phyloP scores from a whole-genome alignment of 2,888 invertebrate species.

The Cephonodes hylas region DNA sequence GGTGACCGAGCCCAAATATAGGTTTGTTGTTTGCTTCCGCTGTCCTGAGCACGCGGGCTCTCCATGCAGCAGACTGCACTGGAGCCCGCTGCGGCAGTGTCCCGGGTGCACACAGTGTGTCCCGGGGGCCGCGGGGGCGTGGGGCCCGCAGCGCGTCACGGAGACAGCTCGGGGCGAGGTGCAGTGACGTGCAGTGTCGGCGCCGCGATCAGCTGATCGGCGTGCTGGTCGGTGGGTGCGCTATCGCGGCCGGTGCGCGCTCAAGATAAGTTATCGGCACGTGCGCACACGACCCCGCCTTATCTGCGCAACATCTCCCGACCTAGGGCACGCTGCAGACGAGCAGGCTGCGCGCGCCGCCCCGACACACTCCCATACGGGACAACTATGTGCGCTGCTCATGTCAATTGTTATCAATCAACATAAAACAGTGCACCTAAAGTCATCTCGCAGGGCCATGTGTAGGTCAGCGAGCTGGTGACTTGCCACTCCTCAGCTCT shows the following conservation, averaged over 20 bases:
- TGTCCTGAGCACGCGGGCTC: background rate
- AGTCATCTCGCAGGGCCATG: too few species aligned
- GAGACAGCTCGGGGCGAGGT: too few species aligned
- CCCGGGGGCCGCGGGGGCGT: too few species aligned
- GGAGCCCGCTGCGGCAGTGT: background rate
- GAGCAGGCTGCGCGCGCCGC: background rate
- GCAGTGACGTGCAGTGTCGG: background rate
- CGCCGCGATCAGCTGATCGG: slow-evolving; percentile 35
- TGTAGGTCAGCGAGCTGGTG: too few species aligned
- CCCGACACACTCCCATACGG: too few species aligned
- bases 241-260: slow-evolving; percentile 21
- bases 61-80: too few species aligned
- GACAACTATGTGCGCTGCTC: too few species aligned
- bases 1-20: background rate
- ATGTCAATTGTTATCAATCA: too few species aligned
- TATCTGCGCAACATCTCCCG: slow-evolving; percentile 46
- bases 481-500: too few species aligned
- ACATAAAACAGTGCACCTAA: too few species aligned
- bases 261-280: slow-evolving; percentile 46
- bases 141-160: too few species aligned
- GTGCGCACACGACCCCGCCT: slow-evolving; percentile 31
- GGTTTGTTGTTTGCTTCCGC: background rate
- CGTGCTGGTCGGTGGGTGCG: slow-evolving; percentile 20
- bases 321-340: slow-evolving; percentile 35
- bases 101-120: background rate